Base-by-base conservation (phyloP, 2,797 vertebrate genomes). In the Centropyge bicolor region DNA sequence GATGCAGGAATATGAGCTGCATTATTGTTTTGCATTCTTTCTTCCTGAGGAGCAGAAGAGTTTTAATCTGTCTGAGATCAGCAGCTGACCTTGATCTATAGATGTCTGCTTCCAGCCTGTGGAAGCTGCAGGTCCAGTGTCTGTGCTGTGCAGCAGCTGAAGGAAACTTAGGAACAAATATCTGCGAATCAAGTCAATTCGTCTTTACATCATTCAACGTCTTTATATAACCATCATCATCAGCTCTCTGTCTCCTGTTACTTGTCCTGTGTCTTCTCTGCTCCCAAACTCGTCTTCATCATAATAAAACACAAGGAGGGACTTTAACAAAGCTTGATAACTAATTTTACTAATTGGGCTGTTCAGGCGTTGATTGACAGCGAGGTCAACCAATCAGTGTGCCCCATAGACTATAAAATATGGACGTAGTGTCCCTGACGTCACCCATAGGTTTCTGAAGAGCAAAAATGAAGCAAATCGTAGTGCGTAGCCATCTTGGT, bases 21-120 rank as follows among this genome's bases (percentile, higher is more conserved):
- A 16, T 43, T 69, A 40, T 86, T 91, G 80, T 89, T 87, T 80
- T 88, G 81, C 83, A 89, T 90, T 90, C 80, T 83, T 84, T 73
- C 27, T 55, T 46, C 40, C 10, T 20, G 36, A 16, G 24, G 65
- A 40, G 22, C 60, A 19, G 14, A n/a, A 27, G 16, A 9, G 22
- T 14, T 17, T 55, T 76, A 70, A 84, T 90, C 88, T 76, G 74
- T 79, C 83, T 82, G 72, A 61, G 56, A 91, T 91, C 81, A 73
- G 48, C 17, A 0, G 5, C 3, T 24, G 65, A 49, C 68, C 59
- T 77, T 72, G 69, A 82, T 87, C 45, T 66, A 27, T 59, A 71
- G 82, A 88, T 76, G 66, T 84, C 82, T 80, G 0, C 59, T 31
- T 52, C 20, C 36, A 10, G 36, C 52, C 71, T 67, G 36, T 31